Evolutionary conservation across 2,797 vertebrate genomes (phyloP), one percentile per base, ranked within the genome.

Genomic region (Silurus lanzhouensis): DNA sequence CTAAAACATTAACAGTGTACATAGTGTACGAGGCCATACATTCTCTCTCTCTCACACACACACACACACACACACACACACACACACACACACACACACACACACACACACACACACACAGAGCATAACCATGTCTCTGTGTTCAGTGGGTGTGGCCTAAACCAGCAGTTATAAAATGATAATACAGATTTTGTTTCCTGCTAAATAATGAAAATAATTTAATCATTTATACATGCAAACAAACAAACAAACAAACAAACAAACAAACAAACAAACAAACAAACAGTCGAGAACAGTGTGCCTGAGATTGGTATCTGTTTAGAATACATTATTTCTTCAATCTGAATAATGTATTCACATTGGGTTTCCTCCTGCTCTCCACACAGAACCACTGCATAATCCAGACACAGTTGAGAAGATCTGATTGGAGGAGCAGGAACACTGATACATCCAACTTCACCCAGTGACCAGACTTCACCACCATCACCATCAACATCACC

Each of bases 391-490:
- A 19, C 46, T 63, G 75, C 67, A 83, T 85, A 78, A 88, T 87
- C 61, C 77, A 83, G 78, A 83, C 61, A 52, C 38, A 72, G n/a
- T 9, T 22, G 71, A 60, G 78, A 57, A 67, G 76, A 83, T 83
- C 75, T 81, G 82, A 85, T 88, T 81, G 83, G 72, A 9, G 19
- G 27, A 44, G 67, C 71, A 52, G 57, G 27, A n/a, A 72, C 25
- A 22, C 78, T 71, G 52, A 72, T 77, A 61, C 74, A 77, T 67
- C 31, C 6, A 12, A 66, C 7, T 81, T 78, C 25, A 66, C 19
- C 22, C 8, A 64, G 61, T 13, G 61, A 38, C 3, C 14, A 71
- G 67, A 10, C 55, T 60, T 81, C 17, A 38, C 3, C 31, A 38
- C 38, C 38, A 38, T 4, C 38, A 38, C 38, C 38, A 38, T 0